These are phyloP conservation scores for Lochmaea crataegi DNA, from an alignment of 2,888 invertebrate species.

Conservation along the genomic window DNA sequence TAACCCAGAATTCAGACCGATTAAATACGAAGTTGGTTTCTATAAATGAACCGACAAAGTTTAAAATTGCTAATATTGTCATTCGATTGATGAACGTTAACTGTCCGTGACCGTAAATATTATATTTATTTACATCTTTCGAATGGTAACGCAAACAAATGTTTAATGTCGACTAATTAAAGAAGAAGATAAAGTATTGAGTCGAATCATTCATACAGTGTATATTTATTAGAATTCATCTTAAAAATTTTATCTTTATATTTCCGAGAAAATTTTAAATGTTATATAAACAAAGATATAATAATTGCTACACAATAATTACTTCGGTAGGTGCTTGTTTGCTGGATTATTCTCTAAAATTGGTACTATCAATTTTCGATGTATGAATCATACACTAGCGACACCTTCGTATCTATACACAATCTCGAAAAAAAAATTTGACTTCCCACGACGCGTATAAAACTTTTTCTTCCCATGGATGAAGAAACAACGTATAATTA, in stretches of 20 bases:
- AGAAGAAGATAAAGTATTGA: neutral
- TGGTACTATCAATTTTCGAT: conserved; percentile 12
- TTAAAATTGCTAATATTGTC: conserved; percentile 10
- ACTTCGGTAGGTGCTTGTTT: too few relatives aligned
- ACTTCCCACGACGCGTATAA: conserved; percentile 30
- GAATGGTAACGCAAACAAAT: conserved; percentile 7
- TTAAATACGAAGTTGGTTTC: neutral
- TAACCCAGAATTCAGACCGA: conserved; percentile 1
- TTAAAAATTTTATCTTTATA: neutral
- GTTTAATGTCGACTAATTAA: conserved; percentile 2
- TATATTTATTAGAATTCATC: neutral
- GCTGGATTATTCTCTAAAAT: too few relatives aligned
- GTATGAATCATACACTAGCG: conserved; percentile 26
- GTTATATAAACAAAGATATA: neutral
- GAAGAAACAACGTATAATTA: conserved; percentile 35
- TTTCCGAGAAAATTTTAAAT: neutral
- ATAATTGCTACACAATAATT: too few relatives aligned
- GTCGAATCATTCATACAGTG: conserved; percentile 1
- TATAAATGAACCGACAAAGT: conserved; percentile 2
- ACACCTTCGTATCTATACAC: conserved; percentile 27
- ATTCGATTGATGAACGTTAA: conserved; percentile 10
- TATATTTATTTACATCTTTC: conserved; percentile 2
- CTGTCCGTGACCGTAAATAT: conserved; percentile 9
- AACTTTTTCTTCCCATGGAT: conserved; percentile 31
- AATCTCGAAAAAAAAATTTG: conserved; percentile 20